Conservation (phyloP, 1,140 invertebrate species). For the Neelides sp. region DNA sequence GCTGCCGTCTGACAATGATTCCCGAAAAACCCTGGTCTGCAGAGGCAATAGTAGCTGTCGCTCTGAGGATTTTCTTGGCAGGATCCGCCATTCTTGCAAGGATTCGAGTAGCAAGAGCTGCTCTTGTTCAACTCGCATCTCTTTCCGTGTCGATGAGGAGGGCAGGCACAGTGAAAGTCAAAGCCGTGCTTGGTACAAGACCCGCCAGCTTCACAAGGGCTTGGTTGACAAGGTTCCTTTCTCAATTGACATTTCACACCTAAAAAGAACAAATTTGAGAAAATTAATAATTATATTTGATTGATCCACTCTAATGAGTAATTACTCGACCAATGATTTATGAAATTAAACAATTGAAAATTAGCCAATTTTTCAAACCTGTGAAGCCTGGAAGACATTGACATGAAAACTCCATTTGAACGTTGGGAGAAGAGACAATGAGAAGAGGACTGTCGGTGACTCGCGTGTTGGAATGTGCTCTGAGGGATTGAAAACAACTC, state of each 20-base stretch:
- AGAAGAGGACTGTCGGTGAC: slow-evolving; percentile 58
- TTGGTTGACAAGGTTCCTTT: slow-evolving; percentile 80
- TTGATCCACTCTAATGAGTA: too few relatives aligned
- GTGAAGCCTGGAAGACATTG: slow-evolving; percentile 65
- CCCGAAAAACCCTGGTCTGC: slow-evolving; percentile 72
- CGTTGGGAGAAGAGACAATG: slow-evolving; percentile 64
- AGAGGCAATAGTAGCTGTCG: slow-evolving; percentile 67
- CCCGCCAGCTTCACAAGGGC: slow-evolving; percentile 67
- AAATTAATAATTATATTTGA: too few relatives aligned
- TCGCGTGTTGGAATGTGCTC: slow-evolving; percentile 51
- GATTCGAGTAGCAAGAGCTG: slow-evolving; percentile 66
- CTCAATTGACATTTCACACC: slow-evolving; percentile 57
- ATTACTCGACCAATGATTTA: too few relatives aligned
- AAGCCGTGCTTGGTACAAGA: slow-evolving; percentile 66
- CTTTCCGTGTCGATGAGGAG: slow-evolving; percentile 59
- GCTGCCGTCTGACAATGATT: slow-evolving; percentile 67
- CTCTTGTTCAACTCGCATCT: slow-evolving; percentile 70
- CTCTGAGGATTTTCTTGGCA: slow-evolving; percentile 73
- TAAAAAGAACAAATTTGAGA: slow-evolving; percentile 5
- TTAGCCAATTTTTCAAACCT: slow-evolving; percentile 46
- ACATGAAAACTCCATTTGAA: slow-evolving; percentile 63
- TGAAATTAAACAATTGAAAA: background rate
- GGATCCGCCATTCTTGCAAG: slow-evolving; percentile 77
- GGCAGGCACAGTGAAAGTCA: slow-evolving; percentile 70
- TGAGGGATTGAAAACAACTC: slow-evolving; percentile 56